Percentiles rank a stretch among this genome's conserved stretches.
These are phyloP conservation scores for Anolis sagrei DNA, from an alignment of 2,113 vertebrate genomes.

Conservation along the genomic window DNA sequence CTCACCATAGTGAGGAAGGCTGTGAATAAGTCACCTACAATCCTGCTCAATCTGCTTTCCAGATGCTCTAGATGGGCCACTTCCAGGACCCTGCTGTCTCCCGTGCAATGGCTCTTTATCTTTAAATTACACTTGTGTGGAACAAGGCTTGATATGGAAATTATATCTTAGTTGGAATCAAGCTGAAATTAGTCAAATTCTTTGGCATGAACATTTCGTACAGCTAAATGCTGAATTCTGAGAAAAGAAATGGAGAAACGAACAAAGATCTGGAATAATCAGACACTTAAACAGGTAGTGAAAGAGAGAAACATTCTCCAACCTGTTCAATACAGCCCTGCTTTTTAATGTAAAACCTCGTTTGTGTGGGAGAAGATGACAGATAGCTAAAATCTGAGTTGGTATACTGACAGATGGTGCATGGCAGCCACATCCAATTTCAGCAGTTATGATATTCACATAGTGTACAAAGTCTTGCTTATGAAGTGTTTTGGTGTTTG, in stretches of 20 bases:
- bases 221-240: neutral
- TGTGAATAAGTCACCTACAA: neutral
- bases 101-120: neutral
- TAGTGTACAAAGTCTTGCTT: conserved; percentile 11
- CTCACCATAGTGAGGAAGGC: neutral
- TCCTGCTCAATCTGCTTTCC: neutral
- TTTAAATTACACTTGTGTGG: neutral
- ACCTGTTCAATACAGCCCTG: conserved; percentile 42
- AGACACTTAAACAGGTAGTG: neutral
- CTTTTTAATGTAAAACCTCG: conserved; percentile 16
- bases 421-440: conserved; percentile 32
- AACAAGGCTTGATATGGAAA: neutral
- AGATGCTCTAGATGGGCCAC: neutral
- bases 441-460: conserved; percentile 21
- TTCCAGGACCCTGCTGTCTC: neutral
- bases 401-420: conserved; percentile 17
- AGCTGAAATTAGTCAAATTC: neutral
- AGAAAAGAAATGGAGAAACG: neutral
- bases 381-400: neutral
- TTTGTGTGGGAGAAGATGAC: neutral
- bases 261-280: neutral
- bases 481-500: conserved; percentile 1
- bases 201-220: neutral
- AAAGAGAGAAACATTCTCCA: conserved; percentile 35
- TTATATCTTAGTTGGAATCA: neutral